These are phyloP conservation scores for Sclerurus mexicanus DNA, from an alignment of 2,113 vertebrate genomes.

Conservation along the genomic window DNA sequence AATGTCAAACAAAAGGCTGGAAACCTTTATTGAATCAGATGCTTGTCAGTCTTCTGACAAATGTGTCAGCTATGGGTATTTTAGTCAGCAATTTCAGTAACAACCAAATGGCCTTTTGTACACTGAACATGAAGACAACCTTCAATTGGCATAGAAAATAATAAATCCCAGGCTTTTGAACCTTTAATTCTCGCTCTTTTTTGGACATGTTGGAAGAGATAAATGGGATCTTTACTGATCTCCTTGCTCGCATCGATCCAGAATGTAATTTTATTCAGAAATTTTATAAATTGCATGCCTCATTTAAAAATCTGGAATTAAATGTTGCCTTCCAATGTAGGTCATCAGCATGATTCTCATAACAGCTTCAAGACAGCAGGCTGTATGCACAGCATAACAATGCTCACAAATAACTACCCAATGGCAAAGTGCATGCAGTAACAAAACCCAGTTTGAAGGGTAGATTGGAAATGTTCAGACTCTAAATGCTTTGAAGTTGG, in stretches of 20 bases:
- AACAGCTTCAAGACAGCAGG: slow-evolving; percentile 18
- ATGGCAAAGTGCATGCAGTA: neutral
- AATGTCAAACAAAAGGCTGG: slow-evolving; percentile 41
- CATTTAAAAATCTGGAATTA: slow-evolving; percentile 30
- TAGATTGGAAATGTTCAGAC: neutral
- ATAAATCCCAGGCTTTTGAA: slow-evolving; percentile 41
- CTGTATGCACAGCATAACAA: slow-evolving; percentile 4
- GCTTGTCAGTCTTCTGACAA: slow-evolving; percentile 34
- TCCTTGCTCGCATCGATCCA: neutral
- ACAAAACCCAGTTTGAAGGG: neutral
- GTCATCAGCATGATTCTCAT: neutral
- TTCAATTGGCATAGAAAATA: slow-evolving; percentile 34
- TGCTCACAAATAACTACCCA: neutral
- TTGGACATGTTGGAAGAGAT: neutral
- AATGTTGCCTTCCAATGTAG: neutral
- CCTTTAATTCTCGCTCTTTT: neutral
- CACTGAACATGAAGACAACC: slow-evolving; percentile 23
- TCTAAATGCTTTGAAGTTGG: neutral
- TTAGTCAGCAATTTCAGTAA: slow-evolving; percentile 50
- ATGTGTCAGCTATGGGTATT: slow-evolving; percentile 13
- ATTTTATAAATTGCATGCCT: neutral
- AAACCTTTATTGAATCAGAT: slow-evolving; percentile 34
- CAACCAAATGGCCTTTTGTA: slow-evolving; percentile 55
- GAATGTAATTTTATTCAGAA: slow-evolving; percentile 24
- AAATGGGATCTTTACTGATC: slow-evolving; percentile 16